These are phyloP conservation scores for Trissolcus japonicus DNA, from an alignment of 2,888 invertebrate genomes.

Conservation along the genomic window DNA sequence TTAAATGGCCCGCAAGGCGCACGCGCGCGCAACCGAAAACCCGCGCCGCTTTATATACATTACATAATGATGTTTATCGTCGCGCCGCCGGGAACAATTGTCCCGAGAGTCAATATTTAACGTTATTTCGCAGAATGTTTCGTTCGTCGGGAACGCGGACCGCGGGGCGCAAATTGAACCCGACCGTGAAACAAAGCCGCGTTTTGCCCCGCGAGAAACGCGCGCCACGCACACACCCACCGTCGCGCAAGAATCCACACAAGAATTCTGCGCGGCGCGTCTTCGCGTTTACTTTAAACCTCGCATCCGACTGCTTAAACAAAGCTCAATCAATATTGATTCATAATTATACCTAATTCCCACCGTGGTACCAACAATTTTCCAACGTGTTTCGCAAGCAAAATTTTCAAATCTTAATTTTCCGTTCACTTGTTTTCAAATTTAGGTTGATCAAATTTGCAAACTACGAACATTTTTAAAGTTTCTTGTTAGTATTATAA, in stretches of 20 bases:
- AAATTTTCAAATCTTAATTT: slow-evolving; percentile 2
- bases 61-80: slow-evolving; percentile 77
- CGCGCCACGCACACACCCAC: slow-evolving; percentile 10
- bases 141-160: slow-evolving; percentile 60
- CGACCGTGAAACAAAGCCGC: slow-evolving; percentile 55
- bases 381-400: not conserved
- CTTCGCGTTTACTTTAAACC: slow-evolving; percentile 21
- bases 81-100: slow-evolving; percentile 71
- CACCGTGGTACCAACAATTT: not conserved
- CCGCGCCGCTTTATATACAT: slow-evolving; percentile 72
- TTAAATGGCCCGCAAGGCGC: slow-evolving; percentile 45
- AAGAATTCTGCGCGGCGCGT: slow-evolving; percentile 19
- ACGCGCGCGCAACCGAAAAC: slow-evolving; percentile 39
- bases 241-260: slow-evolving; percentile 7
- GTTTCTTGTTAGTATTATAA: no score
- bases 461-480: no score
- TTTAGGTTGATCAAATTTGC: no score
- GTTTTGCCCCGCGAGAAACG: slow-evolving; percentile 51
- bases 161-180: slow-evolving; percentile 67
- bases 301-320: slow-evolving; percentile 31
- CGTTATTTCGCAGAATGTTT: slow-evolving; percentile 76
- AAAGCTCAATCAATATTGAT: slow-evolving; percentile 50
- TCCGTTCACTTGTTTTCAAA: not conserved
- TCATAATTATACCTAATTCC: slow-evolving; percentile 26
- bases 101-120: slow-evolving; percentile 75